Base-by-base conservation (phyloP, 2,888 invertebrate species). In the Mythimna lalbum region DNA sequence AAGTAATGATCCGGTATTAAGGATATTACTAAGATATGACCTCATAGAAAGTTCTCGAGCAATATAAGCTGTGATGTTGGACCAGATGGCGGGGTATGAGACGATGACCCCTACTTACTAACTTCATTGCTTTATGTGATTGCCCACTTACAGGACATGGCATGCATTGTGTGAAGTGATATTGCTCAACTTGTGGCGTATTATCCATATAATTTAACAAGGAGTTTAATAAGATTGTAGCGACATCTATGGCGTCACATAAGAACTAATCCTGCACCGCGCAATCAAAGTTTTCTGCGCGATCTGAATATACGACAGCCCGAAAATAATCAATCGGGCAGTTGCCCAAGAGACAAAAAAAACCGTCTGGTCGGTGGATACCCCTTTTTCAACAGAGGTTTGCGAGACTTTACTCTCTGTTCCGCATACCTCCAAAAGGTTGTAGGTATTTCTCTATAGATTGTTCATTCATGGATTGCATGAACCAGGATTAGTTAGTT, bases 41-140 rank as follows among this genome's bases (percentile, higher is more conserved):
- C 77, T 83, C 76, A 82, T 83, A 50, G 76, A 86, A 90, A 90
- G 86, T 90, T 90, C 89, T 90, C 86, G 88, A 87, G 88, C 87
- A 88, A 90, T 91, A 91, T 90, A 87, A 90, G 88, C 87, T 85
- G 88, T 88, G 89, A 87, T 83, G 84, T 78, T 69, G 85, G 80
- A 87, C 87, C 92, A 91, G 89, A 91, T 92, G 91, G 90, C 85
- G 84, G 86, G 86, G 84, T 88, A 86, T 83, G 81, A 89, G 90
- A 84, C 90, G 88, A 86, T 87, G 89, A 81, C 86, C 90, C 76
- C 79, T 66, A 69, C 68, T 73, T 67, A 86, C 83, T 82, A 84
- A 86, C 83, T 88, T 88, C 86, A 88, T 89, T 87, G 57, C 72
- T 80, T 78, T 80, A 83, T 80, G 75, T 72, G 67, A 82, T 80